Percentiles rank a stretch among this genome's conserved stretches.
Evolutionary conservation across 2,888 invertebrate genomes (phyloP).

Genomic region (Andrena praecox): DNA sequence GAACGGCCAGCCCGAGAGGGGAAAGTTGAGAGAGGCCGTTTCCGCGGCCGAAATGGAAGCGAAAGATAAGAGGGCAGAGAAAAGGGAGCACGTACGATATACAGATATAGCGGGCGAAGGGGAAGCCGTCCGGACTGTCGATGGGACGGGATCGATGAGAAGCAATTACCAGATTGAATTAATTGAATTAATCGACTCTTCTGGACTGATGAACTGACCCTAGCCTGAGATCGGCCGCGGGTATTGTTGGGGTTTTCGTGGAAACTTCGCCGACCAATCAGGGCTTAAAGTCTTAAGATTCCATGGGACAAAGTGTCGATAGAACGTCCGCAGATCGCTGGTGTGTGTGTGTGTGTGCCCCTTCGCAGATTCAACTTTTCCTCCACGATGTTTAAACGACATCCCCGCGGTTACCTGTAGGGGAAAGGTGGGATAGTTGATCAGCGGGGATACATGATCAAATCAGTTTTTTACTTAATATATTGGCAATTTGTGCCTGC

Average conservation of each 20-base stretch:
- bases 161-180: constrained; percentile 73
- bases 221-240: constrained; percentile 47
- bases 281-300: constrained; percentile 53
- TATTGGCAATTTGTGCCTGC: too few relatives aligned
- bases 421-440: too few relatives aligned
- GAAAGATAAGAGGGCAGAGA: constrained; percentile 48
- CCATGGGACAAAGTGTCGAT: constrained; percentile 30
- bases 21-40: constrained; percentile 51
- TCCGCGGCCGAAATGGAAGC: constrained; percentile 33
- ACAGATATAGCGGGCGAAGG: constrained; percentile 35
- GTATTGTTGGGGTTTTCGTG: constrained; percentile 65
- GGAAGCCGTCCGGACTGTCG: constrained; percentile 20
- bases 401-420: neutral
- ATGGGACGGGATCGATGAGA: constrained; percentile 66
- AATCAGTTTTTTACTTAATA: too few relatives aligned
- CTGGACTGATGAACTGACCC: constrained; percentile 57
- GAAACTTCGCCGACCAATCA: constrained; percentile 51
- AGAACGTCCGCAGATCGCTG: neutral
- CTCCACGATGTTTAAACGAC: neutral
- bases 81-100: constrained; percentile 40
- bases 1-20: neutral
- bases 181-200: constrained; percentile 73
- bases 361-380: constrained; percentile 17
- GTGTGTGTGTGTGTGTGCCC: neutral
- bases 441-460: too few relatives aligned